Evolutionary conservation across 2,797 vertebrate genomes (phyloP), one percentile per base, ranked within the genome.

Genomic region (Pagetopsis macropterus): DNA sequence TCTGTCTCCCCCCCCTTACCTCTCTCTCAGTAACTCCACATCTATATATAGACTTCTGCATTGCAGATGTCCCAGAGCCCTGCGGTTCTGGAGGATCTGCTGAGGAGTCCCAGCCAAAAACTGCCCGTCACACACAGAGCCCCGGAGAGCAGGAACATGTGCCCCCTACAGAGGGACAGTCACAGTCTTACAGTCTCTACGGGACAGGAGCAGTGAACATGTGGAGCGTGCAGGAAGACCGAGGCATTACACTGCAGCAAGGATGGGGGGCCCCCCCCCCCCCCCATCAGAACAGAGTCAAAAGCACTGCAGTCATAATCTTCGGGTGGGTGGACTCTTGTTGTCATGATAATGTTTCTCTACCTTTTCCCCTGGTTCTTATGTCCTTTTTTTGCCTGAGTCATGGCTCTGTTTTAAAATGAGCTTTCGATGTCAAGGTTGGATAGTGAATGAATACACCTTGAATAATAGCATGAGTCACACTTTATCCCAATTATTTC

Each of bases 1-100:
- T 9, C 10, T 67, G 48, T 73, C 65, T 14, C 9, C 31, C 58
- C 61, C 67, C 79, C 64, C 45, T 27, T 23, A 49, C 19, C 19
- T 13, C 45, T 11, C 27, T 49, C 79, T 73, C 70, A 76, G 45
- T 83, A 87, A 80, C 89, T 91, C 89, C 65, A 78, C 71, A 79
- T 87, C 88, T 92, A 93, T 91, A 86, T 76, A 83, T 93, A 91
- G 88, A 90, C 82, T 93, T 91, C 89, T 91, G 88, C 92, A 94
- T 92, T 92, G 92, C 93, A 92, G 90, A 92, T 93, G 84, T 92
- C 87, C 85, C 87, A 73, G 19, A 84, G 87, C 84, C 70, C 86
- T 62, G 78, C 86, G 85, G 72, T 86, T 83, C 69, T 87, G 61
- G 85, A 79, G 78, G 80, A 90, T 81, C 80, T 78, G 46, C 69